Evolutionary conservation across 2,888 invertebrate genomes (phyloP), one percentile per base, ranked within the genome.

Genomic region (Scaptodrosophila latifasciaeformis): DNA sequence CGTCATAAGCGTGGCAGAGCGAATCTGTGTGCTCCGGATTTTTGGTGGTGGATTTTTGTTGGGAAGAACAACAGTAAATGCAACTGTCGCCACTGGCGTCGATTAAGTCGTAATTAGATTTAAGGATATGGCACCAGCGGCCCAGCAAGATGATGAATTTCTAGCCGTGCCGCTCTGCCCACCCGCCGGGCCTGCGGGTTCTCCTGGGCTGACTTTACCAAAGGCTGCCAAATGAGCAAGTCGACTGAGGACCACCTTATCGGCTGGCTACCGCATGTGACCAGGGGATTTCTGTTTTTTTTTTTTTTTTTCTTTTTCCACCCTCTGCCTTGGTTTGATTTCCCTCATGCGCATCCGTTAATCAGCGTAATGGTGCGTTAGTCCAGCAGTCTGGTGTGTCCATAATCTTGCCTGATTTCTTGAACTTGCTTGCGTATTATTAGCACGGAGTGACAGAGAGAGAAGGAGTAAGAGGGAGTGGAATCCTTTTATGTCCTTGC

Each of bases 61-160:
- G 50, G 50, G 53, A 37, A 49, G 29, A 54, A 42, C 30, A 35
- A 31, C 35, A 12, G 62, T 60, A 60, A 67, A 62, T 68, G 70
- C 62, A 79, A 76, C 80, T 82, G 81, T 84, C 82, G 82, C 84
- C 78, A 82, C 69, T 84, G 82, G 82, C 82, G 82, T 81, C 85
- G 86, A 85, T 86, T 86, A 85, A 85, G 85, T 85, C 85, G 85
- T 85, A 85, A 85, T 85, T 85, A 85, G 85, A 85, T 85, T 85
- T 82, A 82, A 86, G 83, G 84, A 86, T 85, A 85, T 80, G 82
- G 74, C 83, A 83, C 85, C 85, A 83, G 85, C 71, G 74, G 78
- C 68, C 76, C 67, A 65, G 80, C 81, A 81, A 82, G 70, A 81
- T 82, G 82, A 82, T 82, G 82, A 82, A 82, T 82, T 84, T 82